These are phyloP conservation scores for Enteromius viviparus DNA, from an alignment of 2,797 vertebrate species.

Conservation along the genomic window DNA sequence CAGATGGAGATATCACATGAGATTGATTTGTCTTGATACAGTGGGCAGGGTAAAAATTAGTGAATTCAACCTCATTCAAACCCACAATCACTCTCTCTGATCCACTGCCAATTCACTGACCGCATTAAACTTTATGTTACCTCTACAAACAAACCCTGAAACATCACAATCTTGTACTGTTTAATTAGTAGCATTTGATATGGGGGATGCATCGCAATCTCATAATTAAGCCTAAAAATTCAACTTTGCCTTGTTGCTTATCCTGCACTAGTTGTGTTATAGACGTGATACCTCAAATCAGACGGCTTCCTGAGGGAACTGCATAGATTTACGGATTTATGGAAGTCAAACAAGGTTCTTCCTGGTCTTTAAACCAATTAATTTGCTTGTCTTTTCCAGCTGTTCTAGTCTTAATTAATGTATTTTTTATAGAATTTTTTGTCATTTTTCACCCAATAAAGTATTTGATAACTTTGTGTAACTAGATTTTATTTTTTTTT, in stretches of 20 bases:
- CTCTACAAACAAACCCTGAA: constrained; percentile 45
- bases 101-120: constrained; percentile 33
- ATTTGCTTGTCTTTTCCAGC: too few relatives aligned
- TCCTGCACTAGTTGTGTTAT: background rate
- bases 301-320: too few relatives aligned
- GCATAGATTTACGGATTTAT: background rate
- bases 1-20: constrained; percentile 32
- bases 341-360: background rate
- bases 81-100: constrained; percentile 36
- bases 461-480: too few relatives aligned
- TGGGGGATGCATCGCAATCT: background rate
- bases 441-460: too few relatives aligned
- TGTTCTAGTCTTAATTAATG: too few relatives aligned
- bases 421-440: too few relatives aligned
- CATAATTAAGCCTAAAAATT: background rate
- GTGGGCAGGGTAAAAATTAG: constrained; percentile 15
- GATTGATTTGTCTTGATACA: constrained; percentile 21
- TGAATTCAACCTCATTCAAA: constrained; percentile 35
- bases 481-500: too few relatives aligned
- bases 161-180: constrained; percentile 34
- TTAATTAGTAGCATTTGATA: background rate
- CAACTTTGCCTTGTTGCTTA: background rate
- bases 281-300: background rate
- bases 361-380: background rate
- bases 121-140: constrained; percentile 54